These are phyloP conservation scores for Lepidotrigona ventralis DNA, from an alignment of 1,140 invertebrate species.

Conservation along the genomic window DNA sequence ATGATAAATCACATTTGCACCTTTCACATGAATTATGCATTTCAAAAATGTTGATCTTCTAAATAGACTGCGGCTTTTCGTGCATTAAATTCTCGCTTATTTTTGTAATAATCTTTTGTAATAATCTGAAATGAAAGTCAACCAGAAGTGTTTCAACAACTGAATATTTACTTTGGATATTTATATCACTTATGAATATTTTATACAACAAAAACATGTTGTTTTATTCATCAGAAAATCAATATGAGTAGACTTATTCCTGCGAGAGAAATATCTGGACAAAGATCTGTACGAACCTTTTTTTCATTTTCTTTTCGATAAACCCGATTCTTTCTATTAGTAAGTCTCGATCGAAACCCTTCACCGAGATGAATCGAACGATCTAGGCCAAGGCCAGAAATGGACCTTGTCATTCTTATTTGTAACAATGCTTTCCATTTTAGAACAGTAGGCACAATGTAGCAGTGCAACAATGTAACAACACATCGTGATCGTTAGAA, in stretches of 20 bases:
- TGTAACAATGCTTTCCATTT: constrained; percentile 44
- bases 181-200: neutral
- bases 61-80: neutral
- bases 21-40: neutral
- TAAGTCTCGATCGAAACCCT: constrained; percentile 13
- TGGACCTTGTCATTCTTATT: constrained; percentile 33
- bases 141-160: neutral
- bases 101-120: neutral
- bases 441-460: neutral
- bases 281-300: neutral
- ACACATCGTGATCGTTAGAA: neutral
- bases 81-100: neutral
- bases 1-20: neutral
- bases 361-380: constrained; percentile 24
- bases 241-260: neutral
- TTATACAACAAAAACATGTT: neutral
- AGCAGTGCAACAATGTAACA: neutral
- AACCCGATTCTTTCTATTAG: neutral
- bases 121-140: neutral
- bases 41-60: neutral
- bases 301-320: neutral
- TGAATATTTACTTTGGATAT: neutral
- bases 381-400: constrained; percentile 52
- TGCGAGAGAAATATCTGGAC: neutral
- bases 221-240: neutral